A percentile compares a stretch with the other conserved stretches of the same genome.
phyloP scores from a whole-genome alignment of 1,140 invertebrate species.

The Orius laevigatus region DNA sequence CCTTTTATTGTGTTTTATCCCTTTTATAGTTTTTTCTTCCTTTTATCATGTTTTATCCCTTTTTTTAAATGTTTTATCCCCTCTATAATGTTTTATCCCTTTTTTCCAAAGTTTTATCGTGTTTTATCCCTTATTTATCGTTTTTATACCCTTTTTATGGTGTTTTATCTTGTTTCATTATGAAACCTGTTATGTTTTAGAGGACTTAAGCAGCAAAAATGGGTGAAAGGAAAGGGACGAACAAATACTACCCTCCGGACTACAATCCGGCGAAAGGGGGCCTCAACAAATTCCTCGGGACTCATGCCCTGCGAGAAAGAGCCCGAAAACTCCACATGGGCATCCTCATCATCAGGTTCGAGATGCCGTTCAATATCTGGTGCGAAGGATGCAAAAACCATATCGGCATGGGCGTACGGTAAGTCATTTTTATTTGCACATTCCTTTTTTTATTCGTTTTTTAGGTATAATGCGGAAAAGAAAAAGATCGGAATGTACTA shows the following conservation, averaged over 20 bases:
- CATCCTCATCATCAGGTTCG: conserved; percentile 96
- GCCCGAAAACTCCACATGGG: conserved; percentile 88
- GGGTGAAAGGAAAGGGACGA: conserved; percentile 97
- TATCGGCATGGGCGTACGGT: conserved; percentile 94
- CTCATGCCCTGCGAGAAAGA: conserved; percentile 88
- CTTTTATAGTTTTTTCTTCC: no score
- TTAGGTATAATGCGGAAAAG: conserved; percentile 93
- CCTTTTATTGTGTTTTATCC: no score
- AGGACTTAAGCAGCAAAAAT: conserved; percentile 27
- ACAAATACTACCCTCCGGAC: conserved; percentile 97
- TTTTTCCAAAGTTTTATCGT: no score
- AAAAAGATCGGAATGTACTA: conserved; percentile 98
- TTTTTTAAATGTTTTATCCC: no score
- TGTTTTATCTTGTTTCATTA: no score
- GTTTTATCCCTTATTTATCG: no score
- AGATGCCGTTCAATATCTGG: conserved; percentile 99
- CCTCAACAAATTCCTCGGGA: conserved; percentile 85
- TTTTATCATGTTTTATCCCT: no score
- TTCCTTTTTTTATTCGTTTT: conserved; percentile 9
- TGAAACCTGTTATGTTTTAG: no score
- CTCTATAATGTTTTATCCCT: no score
- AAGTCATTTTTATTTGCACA: conserved; percentile 13
- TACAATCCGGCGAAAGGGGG: conserved; percentile 87
- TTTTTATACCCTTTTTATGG: no score
- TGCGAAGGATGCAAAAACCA: conserved; percentile 95